phyloP scores from a whole-genome alignment of 2,888 invertebrate genomes.

The Mimumesa dahlbomi region DNA sequence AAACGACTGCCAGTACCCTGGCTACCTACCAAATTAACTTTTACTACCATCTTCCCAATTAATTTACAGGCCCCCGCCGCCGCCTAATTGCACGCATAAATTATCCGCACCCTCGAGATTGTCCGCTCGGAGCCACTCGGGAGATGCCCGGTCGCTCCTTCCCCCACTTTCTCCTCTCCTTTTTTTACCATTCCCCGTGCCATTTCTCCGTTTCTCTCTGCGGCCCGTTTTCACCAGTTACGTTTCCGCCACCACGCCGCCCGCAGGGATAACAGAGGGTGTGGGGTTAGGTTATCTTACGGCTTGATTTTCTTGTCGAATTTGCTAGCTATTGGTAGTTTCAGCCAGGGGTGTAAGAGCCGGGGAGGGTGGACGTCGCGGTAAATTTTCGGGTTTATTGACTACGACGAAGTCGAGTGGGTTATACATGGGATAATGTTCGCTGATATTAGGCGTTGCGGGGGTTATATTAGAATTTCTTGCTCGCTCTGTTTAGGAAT shows the following conservation, averaged over 20 bases:
- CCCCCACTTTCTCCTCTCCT: not conserved
- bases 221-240: not conserved
- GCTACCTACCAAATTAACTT: slow-evolving; percentile 78
- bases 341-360: not conserved
- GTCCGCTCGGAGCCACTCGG: slow-evolving; percentile 55
- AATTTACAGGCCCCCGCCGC: slow-evolving; percentile 73
- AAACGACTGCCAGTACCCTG: slow-evolving; percentile 71
- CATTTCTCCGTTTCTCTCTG: not conserved
- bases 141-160: slow-evolving; percentile 34
- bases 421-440: not conserved
- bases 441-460: not conserved
- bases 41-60: slow-evolving; percentile 78
- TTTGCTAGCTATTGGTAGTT: slow-evolving; percentile 4
- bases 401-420: slow-evolving; percentile 1
- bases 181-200: not conserved
- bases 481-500: not conserved
- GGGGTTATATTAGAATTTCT: not conserved
- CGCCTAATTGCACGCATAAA: slow-evolving; percentile 77
- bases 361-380: not conserved
- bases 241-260: slow-evolving; percentile 31
- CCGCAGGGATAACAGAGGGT: too few relatives aligned
- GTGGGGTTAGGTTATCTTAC: slow-evolving; percentile 19
- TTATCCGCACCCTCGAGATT: slow-evolving; percentile 70
- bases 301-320: slow-evolving; percentile 43
- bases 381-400: slow-evolving; percentile 13